Evolutionary conservation across 2,113 vertebrate genomes (phyloP), one percentile per base, ranked within the genome.

Genomic region (Pseudopipra pipra): DNA sequence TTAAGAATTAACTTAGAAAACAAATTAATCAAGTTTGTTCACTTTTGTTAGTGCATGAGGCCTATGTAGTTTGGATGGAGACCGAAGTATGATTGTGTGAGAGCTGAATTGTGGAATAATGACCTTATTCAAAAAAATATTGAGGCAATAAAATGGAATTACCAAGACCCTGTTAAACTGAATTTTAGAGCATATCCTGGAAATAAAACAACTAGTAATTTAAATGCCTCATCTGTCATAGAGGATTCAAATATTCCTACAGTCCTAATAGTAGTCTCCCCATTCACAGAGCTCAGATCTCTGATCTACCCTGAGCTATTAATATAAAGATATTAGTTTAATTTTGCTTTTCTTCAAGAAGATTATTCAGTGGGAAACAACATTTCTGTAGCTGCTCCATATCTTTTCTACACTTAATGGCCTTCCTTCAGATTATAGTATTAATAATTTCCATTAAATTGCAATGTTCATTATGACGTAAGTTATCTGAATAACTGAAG

Each of bases 271-370:
- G 17, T 49, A 74, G 82, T 55, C 59, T 87, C 70, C 20, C 8
- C 76, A 9, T 52, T 87, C 68, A 85, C 9, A 82, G 54, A 61
- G 55, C 47, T 92, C 27, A 61, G 59, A 75, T 83, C 72, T 86
- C 46, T 72, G 23, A 85, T 78, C 46, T 19, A 55, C 12, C 55
- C 21, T 52, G 22, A 85, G 37, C 5, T 18, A 49, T 71, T 89
- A 73, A 56, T 18, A 68, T 47, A 62, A 85, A 86, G 18, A 74
- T 83, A 77, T 68, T 47, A 92, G 63, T 82, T 82, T 56, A 67
- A 91, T 85, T 94, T 86, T 91, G 77, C 28, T 79, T 93, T 90
- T 62, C n/a, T 95, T 85, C 39, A 75, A 44, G 44, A 87, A 33
- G 39, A 85, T 80, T 92, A 67, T 80, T 93, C 67, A 90, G 61